Evolutionary conservation across 2,888 invertebrate species (phyloP).

Genomic region (Nasonovia ribisnigri): DNA sequence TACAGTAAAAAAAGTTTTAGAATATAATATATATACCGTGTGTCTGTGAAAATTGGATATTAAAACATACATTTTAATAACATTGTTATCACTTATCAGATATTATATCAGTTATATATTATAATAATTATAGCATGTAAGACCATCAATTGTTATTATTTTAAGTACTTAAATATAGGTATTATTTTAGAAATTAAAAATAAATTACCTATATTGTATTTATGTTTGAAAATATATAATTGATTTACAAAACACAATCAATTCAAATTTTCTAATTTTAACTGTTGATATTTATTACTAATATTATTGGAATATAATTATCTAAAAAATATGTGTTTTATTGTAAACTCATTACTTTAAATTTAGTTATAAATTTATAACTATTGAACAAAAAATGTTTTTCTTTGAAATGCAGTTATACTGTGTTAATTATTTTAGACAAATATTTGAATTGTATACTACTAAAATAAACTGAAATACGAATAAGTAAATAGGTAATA

Average conservation of each 20-base stretch:
- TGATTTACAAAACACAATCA: not conserved
- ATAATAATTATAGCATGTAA: not conserved
- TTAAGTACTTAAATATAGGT: not conserved
- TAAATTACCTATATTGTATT: not conserved
- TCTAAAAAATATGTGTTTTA: too few species aligned
- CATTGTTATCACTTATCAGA: too few species aligned
- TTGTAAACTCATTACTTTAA: not conserved
- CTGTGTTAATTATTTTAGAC: not conserved
- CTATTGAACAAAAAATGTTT: not conserved
- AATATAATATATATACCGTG: not conserved
- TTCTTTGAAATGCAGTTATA: not conserved
- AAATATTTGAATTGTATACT: not conserved
- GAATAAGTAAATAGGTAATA: too few species aligned
- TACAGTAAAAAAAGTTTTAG: not conserved
- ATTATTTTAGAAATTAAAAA: not conserved
- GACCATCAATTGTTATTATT: not conserved
- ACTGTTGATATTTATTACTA: not conserved
- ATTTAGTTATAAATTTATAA: not conserved
- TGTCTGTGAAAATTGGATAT: too few species aligned
- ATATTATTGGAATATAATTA: not conserved
- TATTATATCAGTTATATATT: too few species aligned
- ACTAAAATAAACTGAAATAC: not conserved
- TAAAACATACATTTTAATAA: too few species aligned
- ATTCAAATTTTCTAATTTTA: not conserved
- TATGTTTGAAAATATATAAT: not conserved